Base-by-base conservation (phyloP, 92 coral and sea anemone genomes). In the Siderastrea radians region DNA sequence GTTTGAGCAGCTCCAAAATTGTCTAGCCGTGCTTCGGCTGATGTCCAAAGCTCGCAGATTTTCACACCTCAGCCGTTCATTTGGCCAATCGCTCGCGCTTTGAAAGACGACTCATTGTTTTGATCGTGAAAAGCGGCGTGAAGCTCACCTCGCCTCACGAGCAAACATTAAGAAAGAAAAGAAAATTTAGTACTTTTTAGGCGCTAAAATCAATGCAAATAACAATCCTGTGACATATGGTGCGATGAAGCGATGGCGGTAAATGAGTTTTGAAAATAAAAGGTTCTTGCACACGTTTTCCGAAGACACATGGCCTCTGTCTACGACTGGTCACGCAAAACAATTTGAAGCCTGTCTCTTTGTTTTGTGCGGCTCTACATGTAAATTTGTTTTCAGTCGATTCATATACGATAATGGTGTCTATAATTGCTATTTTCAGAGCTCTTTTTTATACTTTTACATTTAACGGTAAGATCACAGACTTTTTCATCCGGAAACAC, bases 31-130 rank as follows among this genome's bases (percentile, higher is more conserved):
- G 80, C 79, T 17, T 47, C 17, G 74, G 76, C 45, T 70, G 84
- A 77, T 60, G 85, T 58, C 80, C 44, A 52, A 71, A 69, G 46
- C 45, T 44, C n/a, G 88, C 52, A 64, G 66, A 59, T 63, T 77
- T 83, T 83, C 88, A 84, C 92, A 89, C 92, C 89, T 89, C 3
- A 17, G 86, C 45, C 77, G 59, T 44, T 0, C 58, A 61, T 45
- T 84, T 63, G 63, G 54, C 87, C 88, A 88, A 88, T 82, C 92
- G 71, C 65, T 83, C 80, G 55, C 52, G 87, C 62, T 45, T 4
- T 47, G 49, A n/a, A 70, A 71, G 48, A 49, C 46, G 43, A 54
- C 48, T 68, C 26, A 54, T 83, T 89, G 92, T 89, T 65, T 59
- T 69, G 67, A 61, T 62, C 48, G 73, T 83, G 71, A 66, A 74